These are phyloP conservation scores for Ypsolopha scabrella DNA, from an alignment of 2,888 invertebrate genomes.

Conservation along the genomic window DNA sequence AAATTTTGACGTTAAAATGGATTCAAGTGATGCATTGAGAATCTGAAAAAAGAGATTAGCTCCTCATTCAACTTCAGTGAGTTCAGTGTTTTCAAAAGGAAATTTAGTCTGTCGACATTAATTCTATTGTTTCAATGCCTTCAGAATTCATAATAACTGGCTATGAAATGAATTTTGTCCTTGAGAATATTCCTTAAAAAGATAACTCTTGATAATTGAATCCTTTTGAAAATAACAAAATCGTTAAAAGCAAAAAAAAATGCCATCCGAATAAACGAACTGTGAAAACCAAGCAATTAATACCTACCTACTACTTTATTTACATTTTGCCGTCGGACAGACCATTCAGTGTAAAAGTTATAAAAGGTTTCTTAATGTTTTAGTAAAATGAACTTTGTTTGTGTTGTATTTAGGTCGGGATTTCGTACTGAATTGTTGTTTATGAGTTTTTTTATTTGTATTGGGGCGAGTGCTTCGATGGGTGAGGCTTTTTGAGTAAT, in stretches of 20 bases:
- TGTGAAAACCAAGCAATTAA: constrained; percentile 55
- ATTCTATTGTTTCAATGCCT: too few species aligned
- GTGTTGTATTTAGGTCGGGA: constrained; percentile 16
- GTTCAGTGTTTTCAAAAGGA: too few species aligned
- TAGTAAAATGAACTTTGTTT: constrained; percentile 19
- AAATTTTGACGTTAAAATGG: too few species aligned
- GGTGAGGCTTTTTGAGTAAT: constrained; percentile 47
- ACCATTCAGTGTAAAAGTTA: constrained; percentile 13
- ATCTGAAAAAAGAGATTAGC: too few species aligned
- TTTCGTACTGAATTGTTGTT: constrained; percentile 13
- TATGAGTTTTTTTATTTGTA: constrained; percentile 22
- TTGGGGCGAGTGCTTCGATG: constrained; percentile 34
- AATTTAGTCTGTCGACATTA: too few species aligned
- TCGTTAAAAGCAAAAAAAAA: constrained; percentile 14
- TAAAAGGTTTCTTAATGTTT: constrained; percentile 11
- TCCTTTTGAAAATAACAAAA: too few species aligned
- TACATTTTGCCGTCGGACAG: constrained; percentile 37
- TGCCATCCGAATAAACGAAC: constrained; percentile 34
- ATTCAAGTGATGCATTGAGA: too few species aligned
- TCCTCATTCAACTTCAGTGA: too few species aligned
- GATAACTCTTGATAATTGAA: too few species aligned
- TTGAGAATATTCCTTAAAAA: too few species aligned
- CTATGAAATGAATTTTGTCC: too few species aligned
- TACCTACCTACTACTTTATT: constrained; percentile 42
- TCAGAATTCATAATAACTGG: too few species aligned